These are phyloP conservation scores for Hippocampus abdominalis DNA, from an alignment of 2,113 vertebrate genomes.

Conservation along the genomic window DNA sequence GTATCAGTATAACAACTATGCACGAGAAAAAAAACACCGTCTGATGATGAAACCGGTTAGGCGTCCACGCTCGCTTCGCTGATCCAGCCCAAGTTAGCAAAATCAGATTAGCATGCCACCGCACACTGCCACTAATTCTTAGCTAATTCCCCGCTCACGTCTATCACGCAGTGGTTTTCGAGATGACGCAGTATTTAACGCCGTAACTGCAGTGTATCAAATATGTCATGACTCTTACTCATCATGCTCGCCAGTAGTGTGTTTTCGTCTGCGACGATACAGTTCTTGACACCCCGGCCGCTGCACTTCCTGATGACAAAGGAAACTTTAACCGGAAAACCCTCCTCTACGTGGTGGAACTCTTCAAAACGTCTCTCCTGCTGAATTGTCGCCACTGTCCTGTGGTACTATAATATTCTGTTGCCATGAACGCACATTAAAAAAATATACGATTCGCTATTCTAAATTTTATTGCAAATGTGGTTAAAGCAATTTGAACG, in stretches of 20 bases:
- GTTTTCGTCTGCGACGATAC: conserved; percentile 41
- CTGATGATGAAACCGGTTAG: background rate
- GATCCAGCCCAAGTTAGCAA: conserved; percentile 35
- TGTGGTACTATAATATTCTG: background rate
- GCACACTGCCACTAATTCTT: background rate
- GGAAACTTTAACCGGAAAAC: conserved; percentile 71
- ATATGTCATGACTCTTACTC: conserved; percentile 38
- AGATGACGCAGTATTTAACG: background rate
- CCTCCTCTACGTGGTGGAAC: conserved; percentile 53
- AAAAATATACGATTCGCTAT: fast-evolving
- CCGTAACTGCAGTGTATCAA: background rate
- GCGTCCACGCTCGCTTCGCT: background rate
- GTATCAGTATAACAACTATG: background rate
- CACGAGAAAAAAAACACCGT: background rate
- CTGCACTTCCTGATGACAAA: conserved; percentile 66
- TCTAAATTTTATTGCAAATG: background rate
- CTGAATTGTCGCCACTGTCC: background rate
- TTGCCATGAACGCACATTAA: background rate
- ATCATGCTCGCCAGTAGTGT: conserved; percentile 48
- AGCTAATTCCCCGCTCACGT: background rate
- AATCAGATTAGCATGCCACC: conserved; percentile 45
- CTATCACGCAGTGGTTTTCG: background rate
- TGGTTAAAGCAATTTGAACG: background rate
- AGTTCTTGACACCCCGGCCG: conserved; percentile 27
- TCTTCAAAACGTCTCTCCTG: conserved; percentile 16